phyloP scores from a whole-genome alignment of 1,140 invertebrate species.

The Aradophagus sp. region DNA sequence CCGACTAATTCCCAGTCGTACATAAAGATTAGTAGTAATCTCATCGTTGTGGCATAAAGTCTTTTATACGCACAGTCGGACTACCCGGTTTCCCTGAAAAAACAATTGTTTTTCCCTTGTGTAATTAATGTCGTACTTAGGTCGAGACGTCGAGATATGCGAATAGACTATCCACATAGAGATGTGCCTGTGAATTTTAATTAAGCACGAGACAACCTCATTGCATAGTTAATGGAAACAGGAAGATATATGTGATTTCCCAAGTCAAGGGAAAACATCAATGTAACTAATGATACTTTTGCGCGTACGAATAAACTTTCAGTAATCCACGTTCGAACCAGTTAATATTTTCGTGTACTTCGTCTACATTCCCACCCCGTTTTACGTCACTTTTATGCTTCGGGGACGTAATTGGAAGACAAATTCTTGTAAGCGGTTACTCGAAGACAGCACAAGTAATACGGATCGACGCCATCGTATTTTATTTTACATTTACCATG shows the following conservation, averaged over 20 bases:
- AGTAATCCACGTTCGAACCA: no score
- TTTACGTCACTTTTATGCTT: no score
- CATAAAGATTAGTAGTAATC: slow-evolving; percentile 60
- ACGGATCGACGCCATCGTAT: no score
- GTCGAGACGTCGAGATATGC: slow-evolving; percentile 57
- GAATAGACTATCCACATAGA: slow-evolving; percentile 54
- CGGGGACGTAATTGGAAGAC: no score
- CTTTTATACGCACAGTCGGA: slow-evolving; percentile 56
- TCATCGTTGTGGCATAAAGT: slow-evolving; percentile 59
- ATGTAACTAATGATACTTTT: slow-evolving; percentile 37
- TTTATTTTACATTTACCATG: no score
- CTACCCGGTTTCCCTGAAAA: slow-evolving; percentile 52
- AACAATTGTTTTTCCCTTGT: slow-evolving; percentile 59
- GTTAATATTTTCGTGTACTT: no score
- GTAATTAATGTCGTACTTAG: slow-evolving; percentile 60
- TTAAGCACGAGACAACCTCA: slow-evolving; percentile 57
- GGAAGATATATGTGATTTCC: slow-evolving; percentile 49
- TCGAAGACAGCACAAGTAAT: no score
- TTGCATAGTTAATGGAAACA: slow-evolving; percentile 52
- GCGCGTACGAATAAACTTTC: no score
- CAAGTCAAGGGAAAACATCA: slow-evolving; percentile 42
- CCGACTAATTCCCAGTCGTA: slow-evolving; percentile 58
- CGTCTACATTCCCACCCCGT: no score
- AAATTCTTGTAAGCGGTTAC: no score
- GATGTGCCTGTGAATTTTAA: slow-evolving; percentile 59